phyloP scores from a whole-genome alignment of 2,888 invertebrate genomes.

The Epinotia ramella region DNA sequence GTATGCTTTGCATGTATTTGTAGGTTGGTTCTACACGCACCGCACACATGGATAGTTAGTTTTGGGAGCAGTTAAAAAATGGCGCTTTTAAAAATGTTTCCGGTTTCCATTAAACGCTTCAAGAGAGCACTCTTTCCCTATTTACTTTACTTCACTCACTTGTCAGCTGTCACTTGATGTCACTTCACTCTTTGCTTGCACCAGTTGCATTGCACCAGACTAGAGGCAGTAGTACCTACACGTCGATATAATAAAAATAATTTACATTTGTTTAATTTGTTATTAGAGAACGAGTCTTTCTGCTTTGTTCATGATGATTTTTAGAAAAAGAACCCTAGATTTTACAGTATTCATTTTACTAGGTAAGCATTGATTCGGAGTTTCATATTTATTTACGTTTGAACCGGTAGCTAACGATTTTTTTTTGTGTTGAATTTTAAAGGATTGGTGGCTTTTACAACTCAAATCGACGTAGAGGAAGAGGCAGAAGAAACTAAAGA shows the following conservation, averaged over 20 bases:
- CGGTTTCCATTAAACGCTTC: too few relatives aligned
- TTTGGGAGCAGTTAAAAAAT: too few relatives aligned
- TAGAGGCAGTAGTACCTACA: conserved; percentile 16
- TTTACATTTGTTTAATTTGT: conserved; percentile 1
- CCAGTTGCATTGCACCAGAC: too few relatives aligned
- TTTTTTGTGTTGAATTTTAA: conserved; percentile 46
- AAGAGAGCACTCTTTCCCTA: too few relatives aligned
- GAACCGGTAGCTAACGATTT: conserved; percentile 10
- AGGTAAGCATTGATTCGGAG: conserved; percentile 15
- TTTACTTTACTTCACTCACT: too few relatives aligned
- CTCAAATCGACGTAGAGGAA: conserved; percentile 74
- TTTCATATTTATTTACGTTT: background rate
- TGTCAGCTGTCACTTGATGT: too few relatives aligned
- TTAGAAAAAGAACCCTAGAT: conserved; percentile 4
- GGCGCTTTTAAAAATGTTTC: too few relatives aligned
- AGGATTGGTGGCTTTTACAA: conserved; percentile 60
- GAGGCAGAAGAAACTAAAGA: conserved; percentile 58
- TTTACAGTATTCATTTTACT: conserved; percentile 30
- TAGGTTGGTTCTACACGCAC: too few relatives aligned
- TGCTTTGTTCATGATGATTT: conserved; percentile 6
- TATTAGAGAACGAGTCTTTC: background rate
- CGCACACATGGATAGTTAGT: too few relatives aligned
- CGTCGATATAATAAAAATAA: conserved; percentile 16
- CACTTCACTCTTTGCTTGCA: too few relatives aligned
- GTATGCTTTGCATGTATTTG: too few relatives aligned